phyloP scores from a whole-genome alignment of 2,797 vertebrate genomes.

The Pelochelys cantorii region DNA sequence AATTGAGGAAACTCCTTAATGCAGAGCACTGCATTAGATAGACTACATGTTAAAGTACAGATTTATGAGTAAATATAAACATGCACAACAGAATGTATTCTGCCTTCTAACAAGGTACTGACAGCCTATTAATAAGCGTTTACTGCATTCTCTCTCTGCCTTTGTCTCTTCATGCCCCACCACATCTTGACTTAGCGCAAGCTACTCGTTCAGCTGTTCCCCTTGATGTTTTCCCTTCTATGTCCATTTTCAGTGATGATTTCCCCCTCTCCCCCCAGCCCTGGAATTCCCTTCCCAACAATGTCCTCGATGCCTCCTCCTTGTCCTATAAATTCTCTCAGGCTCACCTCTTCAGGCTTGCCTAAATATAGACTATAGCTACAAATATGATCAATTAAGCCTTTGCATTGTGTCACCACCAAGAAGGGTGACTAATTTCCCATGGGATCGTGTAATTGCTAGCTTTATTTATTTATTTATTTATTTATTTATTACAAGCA shows the following conservation, averaged over 20 bases:
- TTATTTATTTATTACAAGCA: fast-evolving
- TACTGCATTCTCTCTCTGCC: no score
- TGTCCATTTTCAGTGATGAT: not conserved
- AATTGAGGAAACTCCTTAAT: not conserved
- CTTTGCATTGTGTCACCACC: fast-evolving
- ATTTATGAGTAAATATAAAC: not conserved
- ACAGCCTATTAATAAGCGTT: not conserved
- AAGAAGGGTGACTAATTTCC: fast-evolving
- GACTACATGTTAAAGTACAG: not conserved
- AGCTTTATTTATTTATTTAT: no score
- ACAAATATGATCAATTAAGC: fast-evolving
- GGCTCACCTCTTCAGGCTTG: not conserved
- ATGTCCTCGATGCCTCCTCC: not conserved
- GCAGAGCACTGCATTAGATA: no score
- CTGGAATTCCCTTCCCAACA: not conserved
- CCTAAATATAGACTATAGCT: fast-evolving
- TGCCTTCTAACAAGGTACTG: not conserved
- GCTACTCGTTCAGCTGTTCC: not conserved
- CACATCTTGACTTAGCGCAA: fast-evolving
- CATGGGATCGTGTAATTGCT: fast-evolving
- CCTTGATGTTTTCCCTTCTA: not conserved
- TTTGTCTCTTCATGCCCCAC: not conserved
- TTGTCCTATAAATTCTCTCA: not conserved
- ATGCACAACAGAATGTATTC: not conserved
- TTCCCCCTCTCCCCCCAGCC: not conserved